Evolutionary conservation across 2,113 vertebrate genomes (phyloP).

Genomic region (Chelonoidis abingdonii): DNA sequence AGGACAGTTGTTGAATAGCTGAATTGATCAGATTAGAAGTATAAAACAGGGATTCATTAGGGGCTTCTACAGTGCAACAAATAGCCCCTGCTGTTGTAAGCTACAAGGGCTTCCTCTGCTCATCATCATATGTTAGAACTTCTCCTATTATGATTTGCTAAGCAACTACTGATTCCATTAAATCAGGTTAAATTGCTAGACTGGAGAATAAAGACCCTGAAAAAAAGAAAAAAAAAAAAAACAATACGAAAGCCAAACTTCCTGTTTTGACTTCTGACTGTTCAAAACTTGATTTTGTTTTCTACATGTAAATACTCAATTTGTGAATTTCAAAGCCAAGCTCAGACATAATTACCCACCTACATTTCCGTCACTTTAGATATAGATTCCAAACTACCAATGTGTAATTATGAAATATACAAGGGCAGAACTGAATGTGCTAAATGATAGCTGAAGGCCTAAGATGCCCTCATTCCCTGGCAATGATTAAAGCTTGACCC

Average conservation of each 20-base stretch:
- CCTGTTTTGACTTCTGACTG: conserved; percentile 51
- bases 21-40: conserved; percentile 37
- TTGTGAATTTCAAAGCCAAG: conserved; percentile 55
- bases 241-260: conserved; percentile 11
- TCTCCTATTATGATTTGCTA: background rate
- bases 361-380: conserved; percentile 65
- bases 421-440: conserved; percentile 57
- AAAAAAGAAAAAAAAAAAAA: conserved; percentile 62
- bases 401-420: conserved; percentile 67
- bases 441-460: conserved; percentile 64
- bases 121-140: conserved; percentile 27
- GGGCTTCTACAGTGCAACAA: conserved; percentile 45
- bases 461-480: conserved; percentile 44
- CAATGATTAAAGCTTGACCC: conserved; percentile 57
- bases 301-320: conserved; percentile 55
- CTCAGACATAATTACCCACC: conserved; percentile 60
- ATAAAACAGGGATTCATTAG: conserved; percentile 26
- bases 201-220: conserved; percentile 57
- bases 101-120: conserved; percentile 53
- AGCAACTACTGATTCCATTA: conserved; percentile 36
- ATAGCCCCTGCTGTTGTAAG: background rate
- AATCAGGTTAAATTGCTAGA: conserved; percentile 41
- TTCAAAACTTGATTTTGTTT: conserved; percentile 60
- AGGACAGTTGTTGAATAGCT: conserved; percentile 21
- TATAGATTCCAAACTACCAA: conserved; percentile 66